Evolutionary conservation across 2,113 vertebrate genomes (phyloP).

Genomic region (Chauna torquata): DNA sequence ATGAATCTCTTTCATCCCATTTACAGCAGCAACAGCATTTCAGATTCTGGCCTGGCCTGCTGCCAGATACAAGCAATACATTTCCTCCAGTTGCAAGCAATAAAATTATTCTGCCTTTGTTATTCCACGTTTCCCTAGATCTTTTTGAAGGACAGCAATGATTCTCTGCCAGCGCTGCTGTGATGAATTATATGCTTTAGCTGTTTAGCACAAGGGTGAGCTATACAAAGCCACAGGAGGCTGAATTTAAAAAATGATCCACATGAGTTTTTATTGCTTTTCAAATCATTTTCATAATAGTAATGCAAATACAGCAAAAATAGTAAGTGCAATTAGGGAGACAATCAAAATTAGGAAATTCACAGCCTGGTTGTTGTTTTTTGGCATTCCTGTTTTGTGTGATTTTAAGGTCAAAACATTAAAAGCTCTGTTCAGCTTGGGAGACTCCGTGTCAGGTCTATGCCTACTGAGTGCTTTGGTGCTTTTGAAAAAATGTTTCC

Average conservation of each 20-base stretch:
- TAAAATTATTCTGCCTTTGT: constrained; percentile 56
- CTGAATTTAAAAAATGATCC: not conserved
- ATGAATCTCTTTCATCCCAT: constrained; percentile 49
- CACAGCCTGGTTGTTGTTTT: not conserved
- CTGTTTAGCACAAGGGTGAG: constrained; percentile 43
- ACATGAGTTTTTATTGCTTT: not conserved
- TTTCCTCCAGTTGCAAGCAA: constrained; percentile 48
- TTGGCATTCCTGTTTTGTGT: not conserved
- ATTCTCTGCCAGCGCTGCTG: not conserved
- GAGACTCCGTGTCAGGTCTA: not conserved
- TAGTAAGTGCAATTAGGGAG: not conserved
- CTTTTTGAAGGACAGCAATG: constrained; percentile 60
- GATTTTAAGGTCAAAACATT: not conserved
- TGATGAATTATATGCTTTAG: constrained; percentile 42
- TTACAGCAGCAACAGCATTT: constrained; percentile 47
- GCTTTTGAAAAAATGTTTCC: not conserved
- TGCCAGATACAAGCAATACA: constrained; percentile 47
- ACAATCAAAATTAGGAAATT: not conserved
- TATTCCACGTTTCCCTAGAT: constrained; percentile 23
- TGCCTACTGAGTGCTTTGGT: not conserved
- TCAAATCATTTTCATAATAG: not conserved
- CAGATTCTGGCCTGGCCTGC: constrained; percentile 40
- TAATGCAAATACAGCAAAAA: not conserved
- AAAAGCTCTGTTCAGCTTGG: not conserved
- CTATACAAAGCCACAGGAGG: not conserved